Conservation (phyloP, 2,797 vertebrate species). For the Myripristis jacobus region DNA sequence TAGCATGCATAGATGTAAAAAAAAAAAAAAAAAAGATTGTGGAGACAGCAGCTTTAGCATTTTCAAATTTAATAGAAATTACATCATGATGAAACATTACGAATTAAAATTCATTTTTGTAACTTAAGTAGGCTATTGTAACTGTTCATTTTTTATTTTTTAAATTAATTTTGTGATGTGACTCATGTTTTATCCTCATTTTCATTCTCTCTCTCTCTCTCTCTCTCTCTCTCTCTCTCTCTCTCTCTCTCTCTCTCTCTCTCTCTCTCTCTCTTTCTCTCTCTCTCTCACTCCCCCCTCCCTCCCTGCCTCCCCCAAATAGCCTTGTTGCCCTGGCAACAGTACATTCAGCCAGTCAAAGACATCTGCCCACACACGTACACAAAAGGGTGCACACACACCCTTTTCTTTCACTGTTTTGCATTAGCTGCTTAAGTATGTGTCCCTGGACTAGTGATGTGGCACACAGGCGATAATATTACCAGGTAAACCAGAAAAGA, state of each 20-base stretch:
- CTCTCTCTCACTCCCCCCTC: slow-evolving; percentile 3
- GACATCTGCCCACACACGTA: slow-evolving; percentile 36
- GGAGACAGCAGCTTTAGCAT: too few relatives aligned
- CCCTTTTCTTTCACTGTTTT: slow-evolving; percentile 8
- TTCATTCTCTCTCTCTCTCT: not conserved
- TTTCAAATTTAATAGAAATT: too few relatives aligned
- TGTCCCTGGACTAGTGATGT: slow-evolving; percentile 24
- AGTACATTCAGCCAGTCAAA: slow-evolving; percentile 48
- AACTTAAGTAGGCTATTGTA: too few relatives aligned
- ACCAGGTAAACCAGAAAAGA: slow-evolving; percentile 9
- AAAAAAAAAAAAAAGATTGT: too few relatives aligned
- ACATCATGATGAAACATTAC: too few relatives aligned
- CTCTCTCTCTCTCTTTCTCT: not conserved
- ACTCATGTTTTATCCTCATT: not conserved
- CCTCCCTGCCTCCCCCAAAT: slow-evolving; percentile 16
- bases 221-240: not conserved
- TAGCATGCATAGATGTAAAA: too few relatives aligned
- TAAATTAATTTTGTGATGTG: not conserved
- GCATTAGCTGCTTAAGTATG: not conserved
- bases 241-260: not conserved
- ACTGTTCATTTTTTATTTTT: not conserved
- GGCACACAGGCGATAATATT: slow-evolving; percentile 11
- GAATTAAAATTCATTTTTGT: too few relatives aligned
- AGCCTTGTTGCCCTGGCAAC: slow-evolving; percentile 68
- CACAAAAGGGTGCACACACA: slow-evolving; percentile 48